Base-by-base conservation (phyloP, 2,888 invertebrate genomes). In the Zaprionus obscuricornis region DNA sequence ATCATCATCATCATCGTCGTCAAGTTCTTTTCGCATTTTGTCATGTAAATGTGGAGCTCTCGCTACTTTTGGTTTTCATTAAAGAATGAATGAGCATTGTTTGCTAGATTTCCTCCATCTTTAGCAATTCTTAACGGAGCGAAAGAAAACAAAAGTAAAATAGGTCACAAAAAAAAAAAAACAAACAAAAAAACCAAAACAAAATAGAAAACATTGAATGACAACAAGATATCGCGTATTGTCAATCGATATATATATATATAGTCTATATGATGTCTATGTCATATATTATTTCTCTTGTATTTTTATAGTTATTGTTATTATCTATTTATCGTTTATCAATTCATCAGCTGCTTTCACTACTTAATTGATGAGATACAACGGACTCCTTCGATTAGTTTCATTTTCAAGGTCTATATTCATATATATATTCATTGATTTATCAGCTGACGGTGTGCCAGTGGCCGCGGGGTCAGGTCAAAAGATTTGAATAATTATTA, bases 341-440 rank as follows among this genome's bases (percentile, higher is more conserved):
- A 55, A 64, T 64, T 51, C 33, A 36, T 14, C 22, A 29, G 58
- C 57, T 31, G 51, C 66, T 68, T 60, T 72, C 54, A 47, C 51
- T 72, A 14, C 47, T 11, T 43, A 50, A 50, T 68, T 46, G 10
- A 46, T 51, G 33, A n/a, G n/a, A n/a, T n/a, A n/a, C n/a, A n/a
- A n/a, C n/a, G 2, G 5, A 4, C 33, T 51, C 5, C 22, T 22
- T 4, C 22, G n/a, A n/a, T 29, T 6, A 52, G 43, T 43, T 45
- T 7, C 24, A 26, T 18, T 34, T 45, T 66, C 45, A 57, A 71
- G 57, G 51, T 71, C 58, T 71, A 5, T 13, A 6, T 42, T 11
- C 18, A 46, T 34, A 47, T 71, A 52, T 71, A 5, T 13, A 6
- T 42, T 11, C 18, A 46, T 34, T 54, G 36, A 33, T 36, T 24